A percentile compares a stretch with the other conserved stretches of the same genome.
Evolutionary conservation across 2,888 invertebrate genomes (phyloP).

Genomic region (Lapara coniferarum): DNA sequence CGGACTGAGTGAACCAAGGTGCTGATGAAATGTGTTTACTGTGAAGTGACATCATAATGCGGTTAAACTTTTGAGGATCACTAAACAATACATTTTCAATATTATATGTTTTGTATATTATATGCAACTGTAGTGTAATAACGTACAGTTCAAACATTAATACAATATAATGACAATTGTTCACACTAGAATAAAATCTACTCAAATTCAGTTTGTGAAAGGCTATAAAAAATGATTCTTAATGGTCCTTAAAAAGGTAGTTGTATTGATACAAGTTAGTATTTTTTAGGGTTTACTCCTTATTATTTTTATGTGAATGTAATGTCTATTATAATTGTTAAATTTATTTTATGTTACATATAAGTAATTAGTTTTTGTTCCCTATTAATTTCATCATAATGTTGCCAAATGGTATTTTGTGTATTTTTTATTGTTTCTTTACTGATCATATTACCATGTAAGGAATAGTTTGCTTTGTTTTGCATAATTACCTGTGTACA

Average conservation of each 20-base stretch:
- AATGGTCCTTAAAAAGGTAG: not conserved
- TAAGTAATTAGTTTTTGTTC: slow-evolving; percentile 15
- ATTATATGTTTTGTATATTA: not conserved
- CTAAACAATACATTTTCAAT: slow-evolving; percentile 15
- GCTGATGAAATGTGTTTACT: slow-evolving; percentile 43
- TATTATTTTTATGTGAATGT: slow-evolving; percentile 3
- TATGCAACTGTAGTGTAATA: not conserved
- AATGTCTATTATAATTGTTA: slow-evolving; percentile 21
- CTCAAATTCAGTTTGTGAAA: not conserved
- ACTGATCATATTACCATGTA: not conserved
- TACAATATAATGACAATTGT: no score
- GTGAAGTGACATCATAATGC: slow-evolving; percentile 40
- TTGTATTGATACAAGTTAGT: slow-evolving; percentile 8
- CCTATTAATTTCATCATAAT: not conserved
- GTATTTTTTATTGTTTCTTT: slow-evolving; percentile 7
- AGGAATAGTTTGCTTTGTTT: not conserved
- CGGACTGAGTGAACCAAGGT: slow-evolving; percentile 50
- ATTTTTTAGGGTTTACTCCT: slow-evolving; percentile 20
- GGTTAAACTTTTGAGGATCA: slow-evolving; percentile 20
- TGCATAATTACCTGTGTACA: not conserved
- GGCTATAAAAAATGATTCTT: slow-evolving; percentile 1
- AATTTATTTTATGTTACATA: slow-evolving; percentile 14
- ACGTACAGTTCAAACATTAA: not conserved
- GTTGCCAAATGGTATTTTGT: slow-evolving; percentile 6
- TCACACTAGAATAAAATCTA: not conserved